A percentile compares a stretch with the other conserved stretches of the same genome.
Evolutionary conservation across 37 sponge, comb jelly and placozoan species (phyloP).

Genomic region (Aphrocallistes beatrix): DNA sequence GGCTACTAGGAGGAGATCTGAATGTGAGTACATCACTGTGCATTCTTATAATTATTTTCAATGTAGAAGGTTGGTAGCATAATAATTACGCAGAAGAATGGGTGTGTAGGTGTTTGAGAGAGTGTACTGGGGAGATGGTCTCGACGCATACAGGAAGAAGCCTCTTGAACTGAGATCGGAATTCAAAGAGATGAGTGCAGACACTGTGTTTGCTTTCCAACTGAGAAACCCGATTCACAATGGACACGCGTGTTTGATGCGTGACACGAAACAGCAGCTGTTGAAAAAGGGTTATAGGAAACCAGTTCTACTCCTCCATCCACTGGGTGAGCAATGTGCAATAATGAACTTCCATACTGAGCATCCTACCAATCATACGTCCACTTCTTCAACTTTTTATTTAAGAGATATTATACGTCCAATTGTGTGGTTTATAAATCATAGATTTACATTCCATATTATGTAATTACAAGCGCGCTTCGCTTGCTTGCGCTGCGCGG

Average conservation of each 20-base stretch:
- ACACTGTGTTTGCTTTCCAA: constrained; percentile 99
- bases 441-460: too few relatives aligned
- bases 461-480: too few relatives aligned
- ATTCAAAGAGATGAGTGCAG: constrained; percentile 68
- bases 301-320: constrained; percentile 91
- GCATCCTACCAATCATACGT: too few relatives aligned
- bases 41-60: background rate
- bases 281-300: constrained; percentile 48
- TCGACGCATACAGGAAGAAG: constrained; percentile 78
- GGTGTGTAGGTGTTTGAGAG: constrained; percentile 57
- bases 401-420: too few relatives aligned
- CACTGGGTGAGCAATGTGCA: constrained; percentile 79
- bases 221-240: constrained; percentile 98
- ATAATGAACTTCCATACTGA: too few relatives aligned
- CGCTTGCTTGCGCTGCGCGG: too few relatives aligned
- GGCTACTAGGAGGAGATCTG: constrained; percentile 93
- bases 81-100: too few relatives aligned
- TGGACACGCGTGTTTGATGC: constrained; percentile 93
- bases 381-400: too few relatives aligned
- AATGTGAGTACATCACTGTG: background rate
- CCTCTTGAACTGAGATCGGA: constrained; percentile 74
- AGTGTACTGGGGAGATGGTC: constrained; percentile 87
- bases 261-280: constrained; percentile 57
- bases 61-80: too few relatives aligned
- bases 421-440: too few relatives aligned